Evolutionary conservation across 2,113 vertebrate species (phyloP).

Genomic region (Leptobrachium leishanense): DNA sequence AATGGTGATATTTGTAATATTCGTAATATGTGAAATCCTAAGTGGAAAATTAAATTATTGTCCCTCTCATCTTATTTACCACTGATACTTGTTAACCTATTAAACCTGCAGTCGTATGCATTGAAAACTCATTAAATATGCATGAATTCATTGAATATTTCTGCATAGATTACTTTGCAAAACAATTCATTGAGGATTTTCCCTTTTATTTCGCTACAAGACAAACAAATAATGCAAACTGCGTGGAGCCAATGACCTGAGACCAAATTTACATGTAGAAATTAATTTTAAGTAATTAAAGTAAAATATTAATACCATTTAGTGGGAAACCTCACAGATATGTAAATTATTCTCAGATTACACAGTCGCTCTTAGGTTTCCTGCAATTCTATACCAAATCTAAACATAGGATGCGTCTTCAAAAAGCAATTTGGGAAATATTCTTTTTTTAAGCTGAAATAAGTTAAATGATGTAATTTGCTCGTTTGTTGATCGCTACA

Average conservation of each 20-base stretch:
- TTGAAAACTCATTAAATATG: slow-evolving; percentile 4
- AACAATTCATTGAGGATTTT: neutral
- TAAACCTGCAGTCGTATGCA: neutral
- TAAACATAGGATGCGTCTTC: too few relatives aligned
- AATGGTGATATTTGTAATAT: neutral
- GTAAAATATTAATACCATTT: neutral
- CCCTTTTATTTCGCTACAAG: neutral
- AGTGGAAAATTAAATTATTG: neutral
- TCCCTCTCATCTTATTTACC: slow-evolving; percentile 4
- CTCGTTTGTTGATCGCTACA: too few relatives aligned
- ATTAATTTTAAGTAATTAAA: neutral
- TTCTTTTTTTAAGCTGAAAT: too few relatives aligned
- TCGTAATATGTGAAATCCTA: neutral
- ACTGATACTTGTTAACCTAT: slow-evolving; percentile 4
- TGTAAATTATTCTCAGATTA: neutral
- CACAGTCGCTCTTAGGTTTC: too few relatives aligned
- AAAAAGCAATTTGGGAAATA: too few relatives aligned
- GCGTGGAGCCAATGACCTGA: neutral
- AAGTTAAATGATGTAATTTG: too few relatives aligned
- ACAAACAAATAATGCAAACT: neutral
- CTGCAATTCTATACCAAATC: too few relatives aligned
- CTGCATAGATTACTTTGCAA: neutral
- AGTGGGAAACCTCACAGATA: neutral
- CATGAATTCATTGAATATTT: neutral
- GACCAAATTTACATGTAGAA: neutral